A percentile compares a stretch with the other conserved stretches of the same genome.
Evolutionary conservation across 2,113 vertebrate species (phyloP).

Genomic region (Xiphophorus maculatus): DNA sequence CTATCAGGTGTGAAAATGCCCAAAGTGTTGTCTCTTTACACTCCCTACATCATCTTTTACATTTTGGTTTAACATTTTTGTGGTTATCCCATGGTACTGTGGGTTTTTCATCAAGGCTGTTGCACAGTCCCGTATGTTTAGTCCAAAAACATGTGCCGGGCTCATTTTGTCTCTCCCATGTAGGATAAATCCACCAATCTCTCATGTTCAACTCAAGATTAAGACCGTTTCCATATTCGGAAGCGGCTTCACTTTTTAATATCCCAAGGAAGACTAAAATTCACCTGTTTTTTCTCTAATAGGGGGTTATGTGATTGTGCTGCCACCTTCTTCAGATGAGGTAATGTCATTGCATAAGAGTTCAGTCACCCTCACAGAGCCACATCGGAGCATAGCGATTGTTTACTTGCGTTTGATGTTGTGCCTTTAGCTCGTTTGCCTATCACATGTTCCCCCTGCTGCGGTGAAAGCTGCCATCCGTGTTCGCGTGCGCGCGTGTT

Average conservation of each 20-base stretch:
- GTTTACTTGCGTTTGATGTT: conserved; percentile 57
- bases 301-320: conserved; percentile 17
- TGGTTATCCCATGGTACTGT: too few relatives aligned
- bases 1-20: too few relatives aligned
- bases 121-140: too few relatives aligned
- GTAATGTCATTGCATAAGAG: conserved; percentile 22
- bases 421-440: conserved; percentile 41
- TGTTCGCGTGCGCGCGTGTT: conserved; percentile 29
- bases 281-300: conserved; percentile 1
- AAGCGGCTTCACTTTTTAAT: too few relatives aligned
- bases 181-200: too few relatives aligned
- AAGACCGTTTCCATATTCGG: not conserved
- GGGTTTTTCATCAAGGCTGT: too few relatives aligned
- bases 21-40: too few relatives aligned
- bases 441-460: conserved; percentile 52
- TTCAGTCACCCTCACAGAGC: conserved; percentile 30
- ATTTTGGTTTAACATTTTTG: too few relatives aligned
- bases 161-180: too few relatives aligned
- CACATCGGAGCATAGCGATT: conserved; percentile 19
- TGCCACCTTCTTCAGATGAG: conserved; percentile 14
- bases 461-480: conserved; percentile 48
- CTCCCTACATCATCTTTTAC: too few relatives aligned
- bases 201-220: too few relatives aligned
- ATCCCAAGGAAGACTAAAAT: not conserved
- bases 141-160: too few relatives aligned